These are phyloP conservation scores for Gallinago solitaria DNA, from an alignment of 2,797 vertebrate species.

Conservation along the genomic window DNA sequence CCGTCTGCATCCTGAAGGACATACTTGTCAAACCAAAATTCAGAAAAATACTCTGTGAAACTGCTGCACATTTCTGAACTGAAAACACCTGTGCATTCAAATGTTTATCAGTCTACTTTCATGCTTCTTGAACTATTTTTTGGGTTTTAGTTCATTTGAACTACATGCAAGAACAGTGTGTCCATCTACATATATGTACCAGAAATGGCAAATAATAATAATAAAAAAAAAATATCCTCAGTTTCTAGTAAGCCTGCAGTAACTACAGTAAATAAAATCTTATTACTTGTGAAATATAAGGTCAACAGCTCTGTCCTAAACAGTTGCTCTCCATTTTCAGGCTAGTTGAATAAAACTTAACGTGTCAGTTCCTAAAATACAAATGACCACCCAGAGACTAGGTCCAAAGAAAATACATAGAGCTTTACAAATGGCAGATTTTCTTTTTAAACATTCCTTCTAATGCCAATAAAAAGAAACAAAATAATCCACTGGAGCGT, in stretches of 20 bases:
- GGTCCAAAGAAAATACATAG: conserved; percentile 21
- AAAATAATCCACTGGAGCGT: conserved; percentile 42
- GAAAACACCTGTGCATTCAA: neutral
- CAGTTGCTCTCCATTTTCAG: conserved; percentile 56
- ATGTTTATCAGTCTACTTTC: neutral
- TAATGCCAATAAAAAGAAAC: neutral
- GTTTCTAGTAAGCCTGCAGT: neutral
- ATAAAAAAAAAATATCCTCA: neutral
- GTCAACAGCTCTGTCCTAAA: conserved; percentile 40
- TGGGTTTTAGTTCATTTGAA: neutral
- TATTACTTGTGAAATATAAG: conserved; percentile 37
- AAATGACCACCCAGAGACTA: conserved; percentile 40
- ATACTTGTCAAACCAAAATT: neutral
- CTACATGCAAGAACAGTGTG: neutral
- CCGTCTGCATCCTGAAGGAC: neutral
- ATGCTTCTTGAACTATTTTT: neutral
- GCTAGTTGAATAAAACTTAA: conserved; percentile 63
- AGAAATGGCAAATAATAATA: neutral
- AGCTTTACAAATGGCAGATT: conserved; percentile 4
- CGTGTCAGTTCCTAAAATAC: conserved; percentile 59
- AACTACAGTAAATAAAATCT: conserved; percentile 16
- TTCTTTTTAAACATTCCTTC: neutral
- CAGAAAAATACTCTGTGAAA: neutral
- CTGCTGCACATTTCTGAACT: neutral
- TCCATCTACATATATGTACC: neutral